phyloP scores from a whole-genome alignment of 2,797 vertebrate species.

The Bovichtus diacanthus region DNA sequence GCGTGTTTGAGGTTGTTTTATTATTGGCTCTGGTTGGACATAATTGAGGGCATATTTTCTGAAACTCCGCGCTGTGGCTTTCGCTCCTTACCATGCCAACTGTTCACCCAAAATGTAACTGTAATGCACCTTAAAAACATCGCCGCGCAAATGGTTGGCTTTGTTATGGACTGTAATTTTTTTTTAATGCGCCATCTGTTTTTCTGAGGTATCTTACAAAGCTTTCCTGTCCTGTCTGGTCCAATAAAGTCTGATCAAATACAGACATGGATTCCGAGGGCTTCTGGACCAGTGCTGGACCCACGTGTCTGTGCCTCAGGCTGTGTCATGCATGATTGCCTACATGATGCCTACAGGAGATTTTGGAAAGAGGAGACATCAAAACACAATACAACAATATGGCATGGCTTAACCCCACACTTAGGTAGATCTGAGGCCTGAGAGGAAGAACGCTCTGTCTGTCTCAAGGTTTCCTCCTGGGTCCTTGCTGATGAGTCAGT shows the following conservation, averaged over 20 bases:
- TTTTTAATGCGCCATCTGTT: constrained; percentile 66
- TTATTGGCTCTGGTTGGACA: constrained; percentile 60
- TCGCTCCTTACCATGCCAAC: constrained; percentile 32
- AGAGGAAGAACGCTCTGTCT: constrained; percentile 52
- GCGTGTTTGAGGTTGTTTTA: constrained; percentile 63
- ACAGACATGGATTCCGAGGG: constrained; percentile 87
- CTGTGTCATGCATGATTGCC: constrained; percentile 92
- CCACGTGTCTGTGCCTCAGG: constrained; percentile 83
- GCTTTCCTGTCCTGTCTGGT: constrained; percentile 89
- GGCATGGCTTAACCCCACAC: constrained; percentile 86
- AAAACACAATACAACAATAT: constrained; percentile 72
- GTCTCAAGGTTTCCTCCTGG: constrained; percentile 64
- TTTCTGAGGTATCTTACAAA: constrained; percentile 73
- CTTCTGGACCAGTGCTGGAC: constrained; percentile 56
- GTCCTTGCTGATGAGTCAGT: constrained; percentile 66
- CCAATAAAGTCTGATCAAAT: constrained; percentile 87
- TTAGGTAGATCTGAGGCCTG: constrained; percentile 61
- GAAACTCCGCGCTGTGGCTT: constrained; percentile 49
- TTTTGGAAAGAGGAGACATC: constrained; percentile 52
- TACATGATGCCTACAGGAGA: constrained; percentile 93
- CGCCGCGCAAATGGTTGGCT: constrained; percentile 71
- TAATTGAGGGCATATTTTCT: constrained; percentile 62
- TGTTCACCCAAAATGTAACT: constrained; percentile 39
- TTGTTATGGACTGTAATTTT: constrained; percentile 61
- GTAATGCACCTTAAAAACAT: constrained; percentile 54